Percentiles rank a stretch among this genome's conserved stretches.
These are phyloP conservation scores for Actias luna DNA, from an alignment of 2,888 invertebrate species.

Conservation along the genomic window DNA sequence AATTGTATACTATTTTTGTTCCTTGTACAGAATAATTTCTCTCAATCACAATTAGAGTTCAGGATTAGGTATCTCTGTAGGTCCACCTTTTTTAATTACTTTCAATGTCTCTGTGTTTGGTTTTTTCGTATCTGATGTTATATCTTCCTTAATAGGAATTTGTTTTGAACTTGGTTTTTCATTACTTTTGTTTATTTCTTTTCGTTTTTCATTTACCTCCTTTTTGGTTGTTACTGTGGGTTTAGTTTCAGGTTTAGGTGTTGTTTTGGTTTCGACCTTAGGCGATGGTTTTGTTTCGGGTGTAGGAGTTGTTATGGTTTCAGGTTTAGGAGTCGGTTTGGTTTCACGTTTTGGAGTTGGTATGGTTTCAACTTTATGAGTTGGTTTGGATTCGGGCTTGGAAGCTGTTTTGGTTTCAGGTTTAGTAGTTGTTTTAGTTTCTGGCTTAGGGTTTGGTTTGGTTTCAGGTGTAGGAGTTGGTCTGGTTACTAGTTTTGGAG, in stretches of 20 bases:
- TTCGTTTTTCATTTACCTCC: constrained; percentile 16
- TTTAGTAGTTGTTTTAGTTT: constrained; percentile 16
- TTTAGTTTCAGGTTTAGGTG: constrained; percentile 23
- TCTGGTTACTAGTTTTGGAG: constrained; percentile 22
- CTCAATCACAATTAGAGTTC: constrained; percentile 34
- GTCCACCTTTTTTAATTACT: constrained; percentile 82
- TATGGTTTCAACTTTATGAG: constrained; percentile 16
- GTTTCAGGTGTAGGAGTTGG: not conserved
- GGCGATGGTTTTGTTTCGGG: constrained; percentile 19
- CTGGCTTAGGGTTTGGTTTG: not conserved
- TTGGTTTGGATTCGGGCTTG: constrained; percentile 21
- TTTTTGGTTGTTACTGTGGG: constrained; percentile 20
- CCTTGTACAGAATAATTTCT: constrained; percentile 30
- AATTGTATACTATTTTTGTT: constrained; percentile 10
- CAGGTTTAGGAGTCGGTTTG: constrained; percentile 26
- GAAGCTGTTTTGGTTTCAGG: constrained; percentile 23
- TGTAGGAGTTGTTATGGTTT: constrained; percentile 25
- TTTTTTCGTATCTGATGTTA: constrained; percentile 77
- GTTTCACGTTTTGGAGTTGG: constrained; percentile 22
- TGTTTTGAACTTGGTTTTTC: constrained; percentile 42
- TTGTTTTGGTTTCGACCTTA: constrained; percentile 26
- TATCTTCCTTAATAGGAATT: constrained; percentile 79
- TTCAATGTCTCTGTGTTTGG: constrained; percentile 80
- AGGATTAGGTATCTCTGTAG: constrained; percentile 70
- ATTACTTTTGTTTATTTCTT: constrained; percentile 17